Evolutionary conservation across 1,140 invertebrate species (phyloP).

Genomic region (roundworm (Caenorhabditis elegans)): DNA sequence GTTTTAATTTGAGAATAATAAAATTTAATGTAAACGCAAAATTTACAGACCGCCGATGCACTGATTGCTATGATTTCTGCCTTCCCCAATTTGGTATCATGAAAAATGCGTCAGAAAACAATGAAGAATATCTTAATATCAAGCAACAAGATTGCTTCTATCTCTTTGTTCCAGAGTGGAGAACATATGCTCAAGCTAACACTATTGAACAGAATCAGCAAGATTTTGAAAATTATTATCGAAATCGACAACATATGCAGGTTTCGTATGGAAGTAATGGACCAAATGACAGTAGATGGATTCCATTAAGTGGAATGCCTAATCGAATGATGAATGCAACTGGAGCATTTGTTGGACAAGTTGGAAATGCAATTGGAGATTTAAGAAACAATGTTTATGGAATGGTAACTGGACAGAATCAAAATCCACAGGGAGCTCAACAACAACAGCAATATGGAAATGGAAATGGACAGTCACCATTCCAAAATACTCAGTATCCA

Average conservation of each 20-base stretch:
- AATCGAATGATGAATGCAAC: not conserved
- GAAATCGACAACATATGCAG: conserved; percentile 47
- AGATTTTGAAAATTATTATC: conserved; percentile 52
- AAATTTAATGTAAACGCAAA: not conserved
- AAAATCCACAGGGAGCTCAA: not conserved
- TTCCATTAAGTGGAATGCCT: conserved; percentile 26
- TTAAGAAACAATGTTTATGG: not conserved
- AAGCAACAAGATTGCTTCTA: conserved; percentile 62
- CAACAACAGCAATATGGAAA: not conserved
- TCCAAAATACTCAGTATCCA: not conserved
- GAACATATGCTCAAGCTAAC: conserved; percentile 53
- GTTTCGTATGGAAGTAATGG: conserved; percentile 31
- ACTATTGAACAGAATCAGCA: conserved; percentile 55
- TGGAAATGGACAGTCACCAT: not conserved
- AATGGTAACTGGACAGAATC: not conserved
- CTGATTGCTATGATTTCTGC: conserved; percentile 65
- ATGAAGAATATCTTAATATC: conserved; percentile 54
- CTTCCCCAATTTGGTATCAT: conserved; percentile 62
- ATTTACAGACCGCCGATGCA: conserved; percentile 49
- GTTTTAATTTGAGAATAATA: not conserved
- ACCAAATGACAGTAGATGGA: conserved; percentile 39
- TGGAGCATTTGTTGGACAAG: not conserved
- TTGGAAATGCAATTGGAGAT: not conserved
- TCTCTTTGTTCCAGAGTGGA: conserved; percentile 64
- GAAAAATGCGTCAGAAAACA: conserved; percentile 38